Base-by-base conservation (phyloP, 2,113 vertebrate genomes). In the Rhinopomastus cyanomelas region DNA sequence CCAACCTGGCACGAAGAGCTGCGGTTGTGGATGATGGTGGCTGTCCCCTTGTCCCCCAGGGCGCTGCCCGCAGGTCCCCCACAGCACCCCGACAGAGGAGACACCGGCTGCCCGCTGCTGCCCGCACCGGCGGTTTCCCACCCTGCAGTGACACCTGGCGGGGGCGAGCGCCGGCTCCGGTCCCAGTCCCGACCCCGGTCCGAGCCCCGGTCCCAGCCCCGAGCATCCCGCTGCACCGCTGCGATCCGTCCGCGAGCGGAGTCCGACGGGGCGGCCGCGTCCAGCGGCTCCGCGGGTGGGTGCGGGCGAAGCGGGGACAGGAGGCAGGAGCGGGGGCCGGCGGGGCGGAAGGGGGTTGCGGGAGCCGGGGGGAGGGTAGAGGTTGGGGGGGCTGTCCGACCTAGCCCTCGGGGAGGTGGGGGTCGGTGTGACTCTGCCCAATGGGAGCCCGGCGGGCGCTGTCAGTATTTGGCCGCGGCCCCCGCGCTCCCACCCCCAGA, bases 141-240 rank as follows among this genome's bases (percentile, higher is more conserved):
- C 90, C 88, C 88, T 25, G 85, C 88, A 88, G 88, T 93, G 91
- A 93, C 93, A 88, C 85, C 93, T 86, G 81, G 90, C 68, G 87
- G 90, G 92, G 83, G 22, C 57, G 27, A 81, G 67, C 9, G 34
- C 76, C 52, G 81, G 37, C 75, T 39, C 42, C 72, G 39, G 93
- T 32, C 87, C 83, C 44, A 65, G 93, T 29, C 88, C 48, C 78
- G 42, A 17, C 15, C 39, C 60, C 39, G 44, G 64, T 48, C 81
- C 87, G 56, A 46, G 37, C 75, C 62, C 39, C 75, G 39, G 93
- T 32, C 87, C 81, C 44, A 68, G 93, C 32, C 88, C 48, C 78
- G 49, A 17, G 52, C 56, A 53, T 88, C 84, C 93, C 32, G 55
- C 44, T 65, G 39, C 30, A 13, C 52, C 60, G 44, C 89, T 12